These are phyloP conservation scores for Lutraria lutraria DNA, from an alignment of 2,888 invertebrate genomes.

Conservation along the genomic window DNA sequence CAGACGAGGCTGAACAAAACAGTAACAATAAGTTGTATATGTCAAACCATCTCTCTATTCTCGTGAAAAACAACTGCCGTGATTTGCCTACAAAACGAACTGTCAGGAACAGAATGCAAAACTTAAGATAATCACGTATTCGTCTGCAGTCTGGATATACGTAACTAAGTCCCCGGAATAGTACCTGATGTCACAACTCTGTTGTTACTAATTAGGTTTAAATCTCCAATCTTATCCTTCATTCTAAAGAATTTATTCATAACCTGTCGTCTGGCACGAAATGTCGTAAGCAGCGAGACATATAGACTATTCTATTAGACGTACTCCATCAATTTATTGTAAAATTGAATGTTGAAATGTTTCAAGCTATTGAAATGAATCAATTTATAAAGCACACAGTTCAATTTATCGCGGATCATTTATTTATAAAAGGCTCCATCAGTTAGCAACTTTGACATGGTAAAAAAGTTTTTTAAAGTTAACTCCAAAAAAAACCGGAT, in stretches of 20 bases:
- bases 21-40: neutral
- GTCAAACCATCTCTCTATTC: neutral
- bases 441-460: too few species aligned
- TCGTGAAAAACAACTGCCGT: neutral
- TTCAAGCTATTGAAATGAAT: too few species aligned
- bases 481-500: too few species aligned
- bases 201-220: neutral
- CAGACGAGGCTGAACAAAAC: neutral
- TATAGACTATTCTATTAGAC: neutral
- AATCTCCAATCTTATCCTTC: neutral
- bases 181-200: neutral
- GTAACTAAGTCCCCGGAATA: neutral
- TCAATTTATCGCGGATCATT: too few species aligned
- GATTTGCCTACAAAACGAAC: neutral
- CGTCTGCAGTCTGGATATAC: too few species aligned
- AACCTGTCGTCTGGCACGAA: neutral
- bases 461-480: too few species aligned
- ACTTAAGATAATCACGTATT: too few species aligned
- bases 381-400: too few species aligned
- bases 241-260: neutral
- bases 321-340: neutral
- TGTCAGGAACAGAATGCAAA: neutral
- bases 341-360: neutral
- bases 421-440: too few species aligned
- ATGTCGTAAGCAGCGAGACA: neutral